These are phyloP conservation scores for Bothrops jararaca DNA, from an alignment of 2,113 vertebrate species.

Conservation along the genomic window DNA sequence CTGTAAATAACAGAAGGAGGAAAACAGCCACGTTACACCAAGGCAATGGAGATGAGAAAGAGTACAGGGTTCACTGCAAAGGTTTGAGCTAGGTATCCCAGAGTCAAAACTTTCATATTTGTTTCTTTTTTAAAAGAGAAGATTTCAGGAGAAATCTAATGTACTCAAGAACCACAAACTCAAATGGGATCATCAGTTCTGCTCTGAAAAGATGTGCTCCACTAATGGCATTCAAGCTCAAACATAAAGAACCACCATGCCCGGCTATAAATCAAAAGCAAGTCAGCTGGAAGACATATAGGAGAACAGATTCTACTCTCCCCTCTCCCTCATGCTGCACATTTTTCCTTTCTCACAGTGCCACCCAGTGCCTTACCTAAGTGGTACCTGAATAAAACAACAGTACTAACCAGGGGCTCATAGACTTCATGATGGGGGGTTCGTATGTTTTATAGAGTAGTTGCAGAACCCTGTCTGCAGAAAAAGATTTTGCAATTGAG, in stretches of 20 bases:
- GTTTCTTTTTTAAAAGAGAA: neutral
- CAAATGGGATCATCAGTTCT: neutral
- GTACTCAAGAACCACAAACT: neutral
- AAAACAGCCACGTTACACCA: neutral
- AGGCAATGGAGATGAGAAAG: neutral
- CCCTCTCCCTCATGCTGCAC: neutral
- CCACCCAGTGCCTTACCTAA: neutral
- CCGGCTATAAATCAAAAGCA: neutral
- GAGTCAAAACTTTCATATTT: neutral
- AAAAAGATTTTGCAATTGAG: conserved; percentile 10
- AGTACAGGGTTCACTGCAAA: neutral
- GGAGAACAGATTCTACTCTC: neutral
- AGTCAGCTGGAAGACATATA: neutral
- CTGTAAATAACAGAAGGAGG: conserved; percentile 61
- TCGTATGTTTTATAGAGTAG: accelerated
- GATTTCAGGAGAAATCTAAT: conserved; percentile 4
- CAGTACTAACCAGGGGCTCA: conserved; percentile 9
- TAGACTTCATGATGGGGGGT: neutral
- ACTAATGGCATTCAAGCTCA: neutral
- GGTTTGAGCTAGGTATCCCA: neutral
- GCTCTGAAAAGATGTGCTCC: neutral
- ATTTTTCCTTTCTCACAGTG: neutral
- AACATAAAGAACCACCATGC: neutral
- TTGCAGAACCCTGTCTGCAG: neutral
- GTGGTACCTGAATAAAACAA: conserved; percentile 17